phyloP scores from a whole-genome alignment of 2,113 vertebrate genomes.

The Coregonus clupeaformis region DNA sequence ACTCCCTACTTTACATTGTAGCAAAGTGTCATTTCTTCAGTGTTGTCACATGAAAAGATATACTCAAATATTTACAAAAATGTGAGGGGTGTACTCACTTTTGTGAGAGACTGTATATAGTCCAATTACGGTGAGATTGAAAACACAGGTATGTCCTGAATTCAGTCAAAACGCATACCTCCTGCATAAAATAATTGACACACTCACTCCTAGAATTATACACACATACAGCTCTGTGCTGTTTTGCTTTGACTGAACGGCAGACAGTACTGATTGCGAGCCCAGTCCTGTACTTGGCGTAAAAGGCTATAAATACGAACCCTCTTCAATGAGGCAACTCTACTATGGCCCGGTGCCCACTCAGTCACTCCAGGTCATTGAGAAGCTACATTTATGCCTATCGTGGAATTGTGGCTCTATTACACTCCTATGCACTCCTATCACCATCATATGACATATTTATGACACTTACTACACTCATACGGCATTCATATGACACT shows the following conservation, averaged over 20 bases:
- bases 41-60: no score
- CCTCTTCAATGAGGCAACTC: slow-evolving; percentile 68
- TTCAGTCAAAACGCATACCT: no score
- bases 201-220: neutral
- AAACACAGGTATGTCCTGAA: no score
- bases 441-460: neutral
- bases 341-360: slow-evolving; percentile 57
- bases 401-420: slow-evolving; percentile 17
- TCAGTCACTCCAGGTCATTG: neutral
- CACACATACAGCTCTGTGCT: neutral
- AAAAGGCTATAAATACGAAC: slow-evolving; percentile 72
- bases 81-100: no score
- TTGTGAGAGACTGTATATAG: no score
- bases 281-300: slow-evolving; percentile 71
- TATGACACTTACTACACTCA: neutral
- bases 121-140: no score
- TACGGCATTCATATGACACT: neutral
- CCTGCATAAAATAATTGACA: neutral
- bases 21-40: no score
- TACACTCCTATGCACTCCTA: slow-evolving; percentile 1
- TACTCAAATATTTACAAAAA: no score
- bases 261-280: slow-evolving; percentile 68
- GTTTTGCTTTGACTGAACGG: slow-evolving; percentile 40
- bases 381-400: slow-evolving; percentile 31
- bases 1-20: no score